Evolutionary conservation across 2,797 vertebrate genomes (phyloP).

Genomic region (Danio choprae): DNA sequence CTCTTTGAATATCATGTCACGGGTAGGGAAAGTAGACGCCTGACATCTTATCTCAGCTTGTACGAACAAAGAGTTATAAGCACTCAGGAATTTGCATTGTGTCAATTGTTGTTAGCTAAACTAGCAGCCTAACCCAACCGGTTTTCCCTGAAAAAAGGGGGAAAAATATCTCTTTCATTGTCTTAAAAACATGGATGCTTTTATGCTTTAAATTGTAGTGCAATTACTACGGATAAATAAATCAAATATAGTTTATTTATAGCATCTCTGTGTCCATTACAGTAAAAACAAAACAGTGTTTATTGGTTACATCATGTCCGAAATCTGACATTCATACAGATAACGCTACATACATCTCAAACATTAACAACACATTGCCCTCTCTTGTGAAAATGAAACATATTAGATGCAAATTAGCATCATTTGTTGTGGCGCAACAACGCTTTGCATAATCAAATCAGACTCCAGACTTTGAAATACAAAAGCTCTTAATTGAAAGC

Average conservation of each 20-base stretch:
- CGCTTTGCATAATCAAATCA: slow-evolving; percentile 34
- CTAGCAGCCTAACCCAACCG: slow-evolving; percentile 6
- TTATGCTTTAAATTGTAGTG: slow-evolving; percentile 2
- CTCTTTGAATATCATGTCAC: slow-evolving; percentile 13
- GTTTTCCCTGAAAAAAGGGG: slow-evolving; percentile 11
- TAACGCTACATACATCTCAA: neutral
- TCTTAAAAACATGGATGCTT: slow-evolving; percentile 21
- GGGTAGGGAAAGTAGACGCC: neutral
- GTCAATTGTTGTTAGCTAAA: neutral
- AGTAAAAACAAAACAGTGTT: slow-evolving; percentile 1
- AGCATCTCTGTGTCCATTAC: slow-evolving; percentile 62
- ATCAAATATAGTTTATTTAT: slow-evolving; percentile 76
- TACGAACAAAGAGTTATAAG: slow-evolving; percentile 15
- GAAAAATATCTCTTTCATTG: neutral
- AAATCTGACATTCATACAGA: slow-evolving; percentile 9
- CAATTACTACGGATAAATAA: slow-evolving; percentile 52
- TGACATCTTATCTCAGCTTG: neutral
- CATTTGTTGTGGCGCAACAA: slow-evolving; percentile 54
- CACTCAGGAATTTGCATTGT: slow-evolving; percentile 23
- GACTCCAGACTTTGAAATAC: neutral
- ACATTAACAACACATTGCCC: neutral
- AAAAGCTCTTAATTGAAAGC: neutral
- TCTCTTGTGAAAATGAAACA: neutral
- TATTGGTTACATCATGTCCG: slow-evolving; percentile 1
- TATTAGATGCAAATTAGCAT: slow-evolving; percentile 49